phyloP scores from a whole-genome alignment of 2,888 invertebrate genomes.

The Drosophila rellima region DNA sequence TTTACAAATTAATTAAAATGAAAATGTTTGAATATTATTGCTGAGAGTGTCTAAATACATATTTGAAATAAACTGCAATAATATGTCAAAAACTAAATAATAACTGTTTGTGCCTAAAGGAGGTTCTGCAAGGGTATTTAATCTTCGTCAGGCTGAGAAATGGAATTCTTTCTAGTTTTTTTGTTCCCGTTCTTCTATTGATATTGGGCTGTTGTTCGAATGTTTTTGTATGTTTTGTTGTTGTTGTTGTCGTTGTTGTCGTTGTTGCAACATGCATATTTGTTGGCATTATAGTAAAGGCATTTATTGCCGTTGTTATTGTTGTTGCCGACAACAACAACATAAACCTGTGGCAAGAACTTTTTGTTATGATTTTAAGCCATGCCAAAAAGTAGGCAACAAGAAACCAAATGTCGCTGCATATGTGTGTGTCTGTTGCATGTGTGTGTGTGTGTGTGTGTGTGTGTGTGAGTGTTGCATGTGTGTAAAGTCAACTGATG shows the following conservation, averaged over 20 bases:
- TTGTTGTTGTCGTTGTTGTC: conserved; percentile 11
- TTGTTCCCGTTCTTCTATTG: conserved; percentile 11
- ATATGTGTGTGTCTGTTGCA: conserved; percentile 1
- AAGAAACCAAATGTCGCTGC: conserved; percentile 43
- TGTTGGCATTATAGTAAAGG: conserved; percentile 52
- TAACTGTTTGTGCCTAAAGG: background rate
- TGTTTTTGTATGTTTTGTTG: conserved; percentile 3
- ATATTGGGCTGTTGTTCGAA: conserved; percentile 45
- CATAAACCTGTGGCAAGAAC: conserved; percentile 58
- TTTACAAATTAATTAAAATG: too few species aligned
- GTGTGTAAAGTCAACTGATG: conserved; percentile 50
- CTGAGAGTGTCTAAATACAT: too few species aligned
- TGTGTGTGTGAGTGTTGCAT: conserved; percentile 19
- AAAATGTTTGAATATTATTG: too few species aligned
- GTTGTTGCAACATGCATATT: conserved; percentile 28
- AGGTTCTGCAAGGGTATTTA: background rate
- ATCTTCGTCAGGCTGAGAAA: background rate
- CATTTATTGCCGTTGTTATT: conserved; percentile 15
- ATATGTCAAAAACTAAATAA: too few species aligned
- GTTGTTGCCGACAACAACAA: conserved; percentile 23
- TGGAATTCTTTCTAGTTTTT: background rate
- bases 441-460: conserved; percentile 9
- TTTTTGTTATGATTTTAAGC: conserved; percentile 58
- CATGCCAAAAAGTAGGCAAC: conserved; percentile 57
- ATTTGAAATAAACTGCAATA: too few species aligned